Conservation (phyloP, 2,113 vertebrate genomes). For the Cryptomyrus ogoouensis region DNA sequence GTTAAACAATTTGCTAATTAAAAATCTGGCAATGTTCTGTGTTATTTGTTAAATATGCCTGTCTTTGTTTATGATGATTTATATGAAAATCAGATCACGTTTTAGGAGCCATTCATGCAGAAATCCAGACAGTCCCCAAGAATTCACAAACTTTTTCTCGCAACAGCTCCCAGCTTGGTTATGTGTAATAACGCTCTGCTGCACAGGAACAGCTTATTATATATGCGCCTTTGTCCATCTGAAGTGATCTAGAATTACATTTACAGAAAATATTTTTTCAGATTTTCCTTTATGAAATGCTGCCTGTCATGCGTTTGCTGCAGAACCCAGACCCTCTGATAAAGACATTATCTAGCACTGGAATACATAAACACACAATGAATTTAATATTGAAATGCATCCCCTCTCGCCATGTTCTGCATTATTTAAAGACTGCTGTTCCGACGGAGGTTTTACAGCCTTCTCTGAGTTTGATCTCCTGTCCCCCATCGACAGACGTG, state of each 20-base stretch:
- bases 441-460: neutral
- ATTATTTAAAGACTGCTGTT: neutral
- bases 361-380: neutral
- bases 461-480: neutral
- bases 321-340: neutral
- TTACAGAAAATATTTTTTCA: neutral
- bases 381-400: neutral
- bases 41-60: neutral
- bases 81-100: neutral
- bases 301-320: neutral
- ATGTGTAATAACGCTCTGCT: neutral
- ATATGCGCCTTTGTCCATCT: neutral
- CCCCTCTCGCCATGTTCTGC: neutral
- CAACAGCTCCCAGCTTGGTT: neutral
- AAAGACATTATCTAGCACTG: neutral
- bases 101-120: neutral
- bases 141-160: neutral
- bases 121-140: neutral
- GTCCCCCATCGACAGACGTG: neutral
- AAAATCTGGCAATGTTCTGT: neutral
- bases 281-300: neutral
- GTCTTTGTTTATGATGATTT: neutral
- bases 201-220: neutral
- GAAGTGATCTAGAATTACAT: neutral
- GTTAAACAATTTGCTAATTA: neutral